Conservation (phyloP, 2,888 invertebrate species). For the Pyrochroa serraticornis region DNA sequence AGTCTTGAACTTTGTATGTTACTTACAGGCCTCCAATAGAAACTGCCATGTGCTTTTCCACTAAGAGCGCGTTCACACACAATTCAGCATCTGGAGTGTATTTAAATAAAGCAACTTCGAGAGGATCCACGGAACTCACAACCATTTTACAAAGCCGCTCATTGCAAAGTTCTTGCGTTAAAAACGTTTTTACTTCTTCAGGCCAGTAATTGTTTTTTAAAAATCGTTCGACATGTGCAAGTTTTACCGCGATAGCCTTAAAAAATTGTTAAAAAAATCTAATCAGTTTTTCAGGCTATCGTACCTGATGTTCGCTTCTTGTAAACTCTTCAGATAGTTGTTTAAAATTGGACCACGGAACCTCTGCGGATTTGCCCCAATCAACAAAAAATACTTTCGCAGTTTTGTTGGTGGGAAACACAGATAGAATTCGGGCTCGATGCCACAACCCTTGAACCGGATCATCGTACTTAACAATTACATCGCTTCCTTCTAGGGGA, state of each 20-base stretch:
- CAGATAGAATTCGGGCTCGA: conserved; percentile 63
- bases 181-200: conserved; percentile 47
- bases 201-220: conserved; percentile 53
- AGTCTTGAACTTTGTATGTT: too few species aligned
- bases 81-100: conserved; percentile 48
- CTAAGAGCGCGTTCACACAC: conserved; percentile 63
- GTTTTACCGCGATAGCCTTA: conserved; percentile 55
- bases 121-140: conserved; percentile 46
- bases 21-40: conserved; percentile 62
- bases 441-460: conserved; percentile 62
- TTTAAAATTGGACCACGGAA: conserved; percentile 62
- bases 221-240: conserved; percentile 59
- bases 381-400: conserved; percentile 70
- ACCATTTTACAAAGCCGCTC: conserved; percentile 54
- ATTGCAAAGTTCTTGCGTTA: conserved; percentile 51
- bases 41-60: conserved; percentile 58
- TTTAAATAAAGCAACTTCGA: conserved; percentile 57
- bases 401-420: conserved; percentile 55
- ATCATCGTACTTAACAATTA: conserved; percentile 57
- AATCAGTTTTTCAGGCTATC: not conserved
- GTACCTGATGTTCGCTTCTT: conserved; percentile 48
- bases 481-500: conserved; percentile 52
- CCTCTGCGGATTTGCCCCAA: conserved; percentile 61
- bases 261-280: not conserved
- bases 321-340: conserved; percentile 55